Evolutionary conservation across 2,113 vertebrate species (phyloP), one percentile per base, ranked within the genome.

Genomic region (Hyperopisus bebe): DNA sequence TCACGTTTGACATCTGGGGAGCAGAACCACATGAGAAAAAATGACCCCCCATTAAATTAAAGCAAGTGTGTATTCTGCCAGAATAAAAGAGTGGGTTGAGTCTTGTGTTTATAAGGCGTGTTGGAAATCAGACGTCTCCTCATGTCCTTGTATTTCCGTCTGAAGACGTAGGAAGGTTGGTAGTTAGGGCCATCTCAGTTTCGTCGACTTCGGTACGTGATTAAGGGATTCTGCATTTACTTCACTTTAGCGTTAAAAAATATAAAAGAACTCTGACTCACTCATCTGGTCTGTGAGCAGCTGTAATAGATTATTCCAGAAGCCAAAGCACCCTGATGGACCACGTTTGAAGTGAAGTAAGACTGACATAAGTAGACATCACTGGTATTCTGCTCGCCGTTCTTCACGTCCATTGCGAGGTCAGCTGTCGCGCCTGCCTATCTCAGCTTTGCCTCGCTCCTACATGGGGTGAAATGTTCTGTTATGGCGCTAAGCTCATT

Each of bases 401-500:
- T n/a, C 24, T 31, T 47, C 21, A 50, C 10, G 44, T 27, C 44
- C 44, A 50, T 3, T 10, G 24, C 1, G 47, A 5, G 47, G n/a
- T 48, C 83, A 86, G 24, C 24, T 46, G 42, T 21, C 42, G 42
- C 3, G 19, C 13, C 80, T 46, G 42, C 10, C 6, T 27, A 17
- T 35, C 7, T 9, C 84, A 1, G n/a, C n/a, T 9, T 31, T 6
- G n/a, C 2, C 84, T 31, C 13, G 11, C 47, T 86, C 8, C 27
- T 9, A 17, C 46, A 88, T 24, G 9, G 21, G 74, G 27, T 58
- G 39, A 82, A 77, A 83, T 62, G 86, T 66, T 62, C 44, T 84
- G 39, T 88, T 58, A 90, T 88, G 86, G 83, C 53, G 47, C 80
- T 84, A 50, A 84, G 87, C 70, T 90, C 83, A 62, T 88, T 88